These are phyloP conservation scores for Syngnathus rostellatus DNA, from an alignment of 2,797 vertebrate species.

Conservation along the genomic window DNA sequence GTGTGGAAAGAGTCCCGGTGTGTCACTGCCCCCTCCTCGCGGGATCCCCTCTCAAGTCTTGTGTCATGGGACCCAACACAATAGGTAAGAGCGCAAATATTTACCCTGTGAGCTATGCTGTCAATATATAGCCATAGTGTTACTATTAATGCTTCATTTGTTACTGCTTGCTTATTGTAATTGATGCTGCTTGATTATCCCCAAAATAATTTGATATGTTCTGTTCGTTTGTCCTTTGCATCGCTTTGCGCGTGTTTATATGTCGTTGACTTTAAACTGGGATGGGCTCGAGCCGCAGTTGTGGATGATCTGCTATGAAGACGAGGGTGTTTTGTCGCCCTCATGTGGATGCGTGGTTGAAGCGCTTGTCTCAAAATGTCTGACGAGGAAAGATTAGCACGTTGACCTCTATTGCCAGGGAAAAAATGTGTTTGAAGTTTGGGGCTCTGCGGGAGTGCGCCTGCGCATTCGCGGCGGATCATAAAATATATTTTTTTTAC, in stretches of 20 bases:
- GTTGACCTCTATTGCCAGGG: constrained; percentile 1
- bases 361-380: constrained; percentile 4
- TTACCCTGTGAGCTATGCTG: too few species aligned
- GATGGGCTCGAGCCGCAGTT: constrained; percentile 15
- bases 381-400: constrained; percentile 1
- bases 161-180: not conserved
- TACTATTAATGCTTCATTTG: not conserved
- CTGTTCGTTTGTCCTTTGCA: not conserved
- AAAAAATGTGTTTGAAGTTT: constrained; percentile 9
- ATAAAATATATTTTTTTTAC: not conserved
- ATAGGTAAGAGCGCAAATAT: constrained; percentile 46
- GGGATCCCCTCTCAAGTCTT: constrained; percentile 23
- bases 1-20: constrained; percentile 59
- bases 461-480: not conserved
- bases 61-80: constrained; percentile 7
- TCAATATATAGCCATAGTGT: not conserved
- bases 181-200: not conserved
- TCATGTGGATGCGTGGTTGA: constrained; percentile 43
- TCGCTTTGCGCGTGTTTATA: constrained; percentile 18
- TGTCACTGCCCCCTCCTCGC: constrained; percentile 62
- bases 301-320: not conserved
- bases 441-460: constrained; percentile 2
- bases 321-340: constrained; percentile 45
- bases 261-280: constrained; percentile 36
- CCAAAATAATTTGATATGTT: not conserved